Conservation (phyloP, 2,888 invertebrate genomes). For the Leuctra nigra region DNA sequence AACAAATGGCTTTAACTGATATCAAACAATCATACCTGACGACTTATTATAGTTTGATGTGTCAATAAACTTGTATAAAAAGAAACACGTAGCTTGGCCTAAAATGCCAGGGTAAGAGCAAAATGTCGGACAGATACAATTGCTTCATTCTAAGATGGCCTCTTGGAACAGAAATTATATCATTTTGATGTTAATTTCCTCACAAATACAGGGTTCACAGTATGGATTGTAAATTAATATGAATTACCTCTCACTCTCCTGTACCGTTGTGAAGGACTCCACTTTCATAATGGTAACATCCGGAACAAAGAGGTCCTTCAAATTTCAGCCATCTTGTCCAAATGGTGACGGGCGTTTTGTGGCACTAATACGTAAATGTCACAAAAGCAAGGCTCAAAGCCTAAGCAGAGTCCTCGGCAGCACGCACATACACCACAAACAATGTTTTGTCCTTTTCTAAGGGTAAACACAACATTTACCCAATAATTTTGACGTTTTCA, state of each 20-base stretch:
- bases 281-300: constrained; percentile 60
- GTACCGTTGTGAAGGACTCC: constrained; percentile 55
- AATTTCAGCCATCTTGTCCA: constrained; percentile 65
- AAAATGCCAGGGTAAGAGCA: too few relatives aligned
- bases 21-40: too few relatives aligned
- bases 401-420: constrained; percentile 19
- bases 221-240: too few relatives aligned
- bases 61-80: too few relatives aligned
- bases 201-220: too few relatives aligned
- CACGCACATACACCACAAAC: constrained; percentile 13
- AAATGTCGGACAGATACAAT: too few relatives aligned
- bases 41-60: too few relatives aligned
- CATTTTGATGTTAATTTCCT: too few relatives aligned
- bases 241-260: constrained; percentile 55
- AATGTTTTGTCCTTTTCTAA: constrained; percentile 18
- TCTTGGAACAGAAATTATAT: too few relatives aligned
- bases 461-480: constrained; percentile 28
- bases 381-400: constrained; percentile 16
- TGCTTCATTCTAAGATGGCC: too few relatives aligned
- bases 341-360: constrained; percentile 27
- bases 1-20: too few relatives aligned
- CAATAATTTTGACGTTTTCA: constrained; percentile 26
- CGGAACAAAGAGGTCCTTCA: constrained; percentile 60
- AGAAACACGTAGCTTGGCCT: too few relatives aligned
- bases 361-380: constrained; percentile 24